Evolutionary conservation across 2,888 invertebrate genomes (phyloP).

Genomic region (Anarsia innoxiella): DNA sequence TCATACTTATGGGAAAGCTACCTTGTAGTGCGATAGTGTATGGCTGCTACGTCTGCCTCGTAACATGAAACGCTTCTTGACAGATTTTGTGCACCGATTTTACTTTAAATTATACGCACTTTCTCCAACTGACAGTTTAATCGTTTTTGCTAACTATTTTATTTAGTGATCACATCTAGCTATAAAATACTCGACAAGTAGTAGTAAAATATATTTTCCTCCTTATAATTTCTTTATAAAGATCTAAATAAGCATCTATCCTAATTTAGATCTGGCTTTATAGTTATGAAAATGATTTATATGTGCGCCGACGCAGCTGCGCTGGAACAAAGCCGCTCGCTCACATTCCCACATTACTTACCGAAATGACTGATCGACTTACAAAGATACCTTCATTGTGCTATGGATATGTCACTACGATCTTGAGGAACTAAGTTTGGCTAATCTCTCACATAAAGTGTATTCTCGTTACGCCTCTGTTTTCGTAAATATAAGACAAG

Average conservation of each 20-base stretch:
- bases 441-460: constrained; percentile 13
- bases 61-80: background rate
- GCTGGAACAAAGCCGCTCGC: constrained; percentile 36
- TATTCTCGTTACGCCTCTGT: no score
- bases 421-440: constrained; percentile 2
- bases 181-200: no score
- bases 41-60: constrained; percentile 12
- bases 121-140: background rate
- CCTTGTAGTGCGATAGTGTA: constrained; percentile 31
- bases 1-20: constrained; percentile 34
- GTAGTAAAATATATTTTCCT: no score
- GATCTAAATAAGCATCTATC: constrained; percentile 36
- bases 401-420: constrained; percentile 10
- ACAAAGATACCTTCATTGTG: constrained; percentile 20
- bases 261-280: constrained; percentile 41
- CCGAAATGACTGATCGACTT: constrained; percentile 53
- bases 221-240: constrained; percentile 28
- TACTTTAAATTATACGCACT: background rate
- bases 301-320: constrained; percentile 47
- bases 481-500: no score
- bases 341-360: constrained; percentile 63
- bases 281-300: constrained; percentile 57
- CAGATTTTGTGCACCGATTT: constrained; percentile 1
- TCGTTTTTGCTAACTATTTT: constrained; percentile 3
- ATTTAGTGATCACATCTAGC: background rate